Percentiles rank a stretch among this genome's conserved stretches.
Conservation (phyloP, 2,888 invertebrate species). For the Perizoma flavofasciatum region DNA sequence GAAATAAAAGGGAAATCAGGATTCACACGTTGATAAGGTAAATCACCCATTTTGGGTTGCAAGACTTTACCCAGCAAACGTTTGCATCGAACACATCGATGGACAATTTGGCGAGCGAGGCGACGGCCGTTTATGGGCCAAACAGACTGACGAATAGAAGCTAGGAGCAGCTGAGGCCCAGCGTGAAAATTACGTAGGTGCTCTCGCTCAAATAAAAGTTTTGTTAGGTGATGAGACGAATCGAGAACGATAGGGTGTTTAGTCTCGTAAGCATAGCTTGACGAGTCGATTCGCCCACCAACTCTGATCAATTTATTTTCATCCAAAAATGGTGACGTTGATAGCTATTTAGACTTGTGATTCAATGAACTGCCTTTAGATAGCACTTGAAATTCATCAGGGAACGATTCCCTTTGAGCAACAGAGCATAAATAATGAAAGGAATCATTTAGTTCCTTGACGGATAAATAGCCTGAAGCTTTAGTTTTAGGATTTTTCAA, state of each 20-base stretch:
- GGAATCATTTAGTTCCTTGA: slow-evolving; percentile 1
- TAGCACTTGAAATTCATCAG: background rate
- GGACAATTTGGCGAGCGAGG: slow-evolving; percentile 3
- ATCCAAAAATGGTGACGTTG: slow-evolving; percentile 11
- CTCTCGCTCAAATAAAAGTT: slow-evolving; percentile 2
- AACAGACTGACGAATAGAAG: background rate
- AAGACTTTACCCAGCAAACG: slow-evolving; percentile 30
- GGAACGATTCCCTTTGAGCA: slow-evolving; percentile 10
- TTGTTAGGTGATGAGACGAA: slow-evolving; percentile 3
- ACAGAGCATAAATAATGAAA: slow-evolving; percentile 9
- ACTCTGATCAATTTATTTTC: slow-evolving; percentile 4
- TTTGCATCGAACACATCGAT: slow-evolving; percentile 1
- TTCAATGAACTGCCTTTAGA: background rate
- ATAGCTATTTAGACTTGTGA: slow-evolving; percentile 14
- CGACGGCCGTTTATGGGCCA: slow-evolving; percentile 7
- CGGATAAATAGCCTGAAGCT: background rate
- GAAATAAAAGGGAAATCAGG: slow-evolving; percentile 36
- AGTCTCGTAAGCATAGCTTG: slow-evolving; percentile 6
- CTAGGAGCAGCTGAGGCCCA: slow-evolving; percentile 1
- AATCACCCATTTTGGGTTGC: slow-evolving; percentile 40
- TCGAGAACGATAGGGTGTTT: slow-evolving; percentile 16
- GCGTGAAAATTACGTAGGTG: background rate
- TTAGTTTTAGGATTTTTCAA: background rate
- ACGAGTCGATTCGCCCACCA: slow-evolving; percentile 8
- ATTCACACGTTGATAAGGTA: slow-evolving; percentile 35